Evolutionary conservation across 2,797 vertebrate species (phyloP), one percentile per base, ranked within the genome.

Genomic region (Serranus cabrilla): DNA sequence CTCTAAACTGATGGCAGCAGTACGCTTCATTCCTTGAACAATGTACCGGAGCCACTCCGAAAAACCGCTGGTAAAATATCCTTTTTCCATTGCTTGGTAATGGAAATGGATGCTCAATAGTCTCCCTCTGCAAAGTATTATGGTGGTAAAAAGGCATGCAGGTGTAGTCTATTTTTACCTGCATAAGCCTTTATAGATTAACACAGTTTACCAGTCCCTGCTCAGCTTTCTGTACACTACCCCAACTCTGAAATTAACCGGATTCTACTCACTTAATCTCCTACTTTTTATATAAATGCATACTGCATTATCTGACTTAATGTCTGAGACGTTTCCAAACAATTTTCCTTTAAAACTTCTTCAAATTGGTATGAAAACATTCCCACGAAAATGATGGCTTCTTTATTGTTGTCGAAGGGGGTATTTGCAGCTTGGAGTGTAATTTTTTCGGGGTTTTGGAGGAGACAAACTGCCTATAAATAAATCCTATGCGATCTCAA

Each of bases 141-240:
- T 86, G 65, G 43, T 37, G 74, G 74, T 71, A 90, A 92, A 93
- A 81, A 89, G 61, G 89, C 91, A 82, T 92, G 87, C 89, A 92
- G 90, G 92, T 91, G 89, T 91, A 80, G 85, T 88, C 84, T 93
- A 91, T 93, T 90, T 93, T 91, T 92, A 93, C 90, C 89, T 89
- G 90, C 81, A 71, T 90, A 91, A 92, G 87, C 92, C 91, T 92
- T 93, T 92, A 88, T 86, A 92, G 91, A 93, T 94, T 91, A 93
- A 79, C 73, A 86, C 90, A 90, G 86, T 94, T 92, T 93, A 91
- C 91, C 85, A 91, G 89, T 83, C 69, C 60, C 74, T 49, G 62
- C 91, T 80, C 45, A 21, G 82, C 89, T 90, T 79, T 82, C 49
- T 20, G 74, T 84, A 76, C 78, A 89, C 83, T 57, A 83, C 71